A percentile compares a stretch with the other conserved stretches of the same genome.
Evolutionary conservation across 2,797 vertebrate genomes (phyloP).

Genomic region (Margarornis squamiger): DNA sequence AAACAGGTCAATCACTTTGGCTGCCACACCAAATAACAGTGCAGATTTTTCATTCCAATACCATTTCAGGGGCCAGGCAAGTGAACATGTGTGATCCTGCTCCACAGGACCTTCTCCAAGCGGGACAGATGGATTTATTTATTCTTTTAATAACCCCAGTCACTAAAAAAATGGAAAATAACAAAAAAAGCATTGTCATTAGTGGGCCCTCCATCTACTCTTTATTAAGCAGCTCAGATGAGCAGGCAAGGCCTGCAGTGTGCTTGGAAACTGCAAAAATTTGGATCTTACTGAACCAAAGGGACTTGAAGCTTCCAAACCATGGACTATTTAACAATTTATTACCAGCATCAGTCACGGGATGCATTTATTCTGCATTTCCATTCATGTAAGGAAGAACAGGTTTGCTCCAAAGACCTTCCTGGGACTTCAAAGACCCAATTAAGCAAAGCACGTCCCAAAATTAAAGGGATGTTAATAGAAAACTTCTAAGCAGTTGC

Average conservation of each 20-base stretch:
- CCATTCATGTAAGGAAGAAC: background rate
- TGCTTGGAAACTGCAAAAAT: background rate
- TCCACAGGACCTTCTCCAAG: background rate
- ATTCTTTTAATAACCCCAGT: background rate
- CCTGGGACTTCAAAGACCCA: background rate
- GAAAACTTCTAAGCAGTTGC: background rate
- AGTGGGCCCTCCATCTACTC: background rate
- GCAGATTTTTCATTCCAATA: background rate
- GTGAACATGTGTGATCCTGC: background rate
- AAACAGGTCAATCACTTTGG: background rate
- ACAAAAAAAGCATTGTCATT: background rate
- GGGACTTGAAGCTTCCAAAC: background rate
- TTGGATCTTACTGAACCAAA: background rate
- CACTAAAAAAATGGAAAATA: background rate
- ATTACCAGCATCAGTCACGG: background rate
- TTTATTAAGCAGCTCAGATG: background rate
- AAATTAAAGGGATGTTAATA: slow-evolving; percentile 9
- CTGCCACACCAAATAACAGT: background rate
- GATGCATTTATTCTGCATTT: background rate
- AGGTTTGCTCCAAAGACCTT: background rate
- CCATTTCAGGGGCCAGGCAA: background rate
- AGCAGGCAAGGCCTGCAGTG: background rate
- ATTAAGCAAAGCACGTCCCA: slow-evolving; percentile 5
- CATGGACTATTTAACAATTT: background rate
- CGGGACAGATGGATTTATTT: background rate